Evolutionary conservation across 2,797 vertebrate species (phyloP).

Genomic region (Rachycentron canadum): DNA sequence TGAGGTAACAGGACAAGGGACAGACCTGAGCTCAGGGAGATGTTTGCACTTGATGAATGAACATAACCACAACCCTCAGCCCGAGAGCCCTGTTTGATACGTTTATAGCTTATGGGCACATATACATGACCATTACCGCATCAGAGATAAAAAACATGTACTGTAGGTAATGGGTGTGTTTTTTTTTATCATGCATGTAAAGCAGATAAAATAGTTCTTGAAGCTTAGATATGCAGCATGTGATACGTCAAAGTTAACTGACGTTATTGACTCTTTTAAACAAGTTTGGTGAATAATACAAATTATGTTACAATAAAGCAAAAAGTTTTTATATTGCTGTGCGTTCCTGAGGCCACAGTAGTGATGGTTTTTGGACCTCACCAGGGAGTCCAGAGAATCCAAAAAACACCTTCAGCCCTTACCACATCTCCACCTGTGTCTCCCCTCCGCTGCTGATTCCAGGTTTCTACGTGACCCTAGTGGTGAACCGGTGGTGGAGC

Average conservation of each 20-base stretch:
- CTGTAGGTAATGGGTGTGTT: background rate
- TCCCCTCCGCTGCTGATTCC: constrained; percentile 16
- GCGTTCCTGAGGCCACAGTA: background rate
- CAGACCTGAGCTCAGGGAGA: background rate
- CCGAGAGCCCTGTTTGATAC: background rate
- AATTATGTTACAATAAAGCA: background rate
- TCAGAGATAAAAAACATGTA: background rate
- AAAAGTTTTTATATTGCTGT: background rate
- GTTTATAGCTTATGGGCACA: background rate
- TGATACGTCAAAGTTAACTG: background rate
- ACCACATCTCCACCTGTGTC: background rate
- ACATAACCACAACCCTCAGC: background rate
- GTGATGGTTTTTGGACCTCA: background rate
- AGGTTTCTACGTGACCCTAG: constrained; percentile 94
- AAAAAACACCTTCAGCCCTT: background rate
- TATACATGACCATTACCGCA: background rate
- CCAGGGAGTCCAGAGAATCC: background rate
- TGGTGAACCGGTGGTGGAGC: constrained; percentile 94
- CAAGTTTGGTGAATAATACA: background rate
- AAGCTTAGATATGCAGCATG: background rate
- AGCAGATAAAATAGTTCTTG: background rate
- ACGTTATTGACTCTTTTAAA: background rate
- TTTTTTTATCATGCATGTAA: background rate
- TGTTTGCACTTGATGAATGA: background rate
- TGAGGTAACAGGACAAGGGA: background rate